These are phyloP conservation scores for Discoglossus pictus DNA, from an alignment of 2,797 vertebrate species.

Conservation along the genomic window DNA sequence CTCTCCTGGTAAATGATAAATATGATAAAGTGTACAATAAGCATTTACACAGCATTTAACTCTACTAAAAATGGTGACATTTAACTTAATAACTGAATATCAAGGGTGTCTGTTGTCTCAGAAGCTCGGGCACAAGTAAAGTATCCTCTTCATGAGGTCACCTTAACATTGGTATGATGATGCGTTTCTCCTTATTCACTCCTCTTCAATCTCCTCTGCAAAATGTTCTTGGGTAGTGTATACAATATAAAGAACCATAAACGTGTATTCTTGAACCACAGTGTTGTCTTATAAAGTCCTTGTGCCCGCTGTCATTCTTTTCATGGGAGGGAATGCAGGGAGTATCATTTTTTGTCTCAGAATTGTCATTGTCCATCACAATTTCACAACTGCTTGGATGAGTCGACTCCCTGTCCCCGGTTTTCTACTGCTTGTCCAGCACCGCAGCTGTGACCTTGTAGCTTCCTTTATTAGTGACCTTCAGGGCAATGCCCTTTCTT, in stretches of 20 bases:
- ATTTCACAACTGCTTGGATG: slow-evolving; percentile 6
- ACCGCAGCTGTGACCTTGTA: slow-evolving; percentile 16
- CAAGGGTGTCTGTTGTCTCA: neutral
- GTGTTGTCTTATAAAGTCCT: neutral
- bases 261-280: slow-evolving; percentile 6
- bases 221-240: slow-evolving; percentile 23
- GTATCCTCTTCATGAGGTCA: too few relatives aligned
- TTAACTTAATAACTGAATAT: slow-evolving; percentile 19
- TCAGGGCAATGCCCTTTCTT: slow-evolving; percentile 85
- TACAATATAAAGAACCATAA: slow-evolving; percentile 9
- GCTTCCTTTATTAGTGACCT: slow-evolving; percentile 62
- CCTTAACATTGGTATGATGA: neutral
- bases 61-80: neutral
- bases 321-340: slow-evolving; percentile 9
- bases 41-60: slow-evolving; percentile 32
- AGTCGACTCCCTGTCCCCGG: neutral
- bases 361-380: slow-evolving; percentile 12
- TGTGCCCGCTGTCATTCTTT: slow-evolving; percentile 35
- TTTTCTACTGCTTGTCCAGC: slow-evolving; percentile 12
- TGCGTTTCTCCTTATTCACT: slow-evolving; percentile 2
- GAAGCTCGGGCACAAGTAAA: slow-evolving; percentile 32
- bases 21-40: slow-evolving; percentile 33
- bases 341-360: neutral
- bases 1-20: slow-evolving; percentile 25
- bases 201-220: slow-evolving; percentile 1